These are phyloP conservation scores for Vicugna pacos DNA, from an alignment of 2,113 vertebrate species.

Conservation along the genomic window DNA sequence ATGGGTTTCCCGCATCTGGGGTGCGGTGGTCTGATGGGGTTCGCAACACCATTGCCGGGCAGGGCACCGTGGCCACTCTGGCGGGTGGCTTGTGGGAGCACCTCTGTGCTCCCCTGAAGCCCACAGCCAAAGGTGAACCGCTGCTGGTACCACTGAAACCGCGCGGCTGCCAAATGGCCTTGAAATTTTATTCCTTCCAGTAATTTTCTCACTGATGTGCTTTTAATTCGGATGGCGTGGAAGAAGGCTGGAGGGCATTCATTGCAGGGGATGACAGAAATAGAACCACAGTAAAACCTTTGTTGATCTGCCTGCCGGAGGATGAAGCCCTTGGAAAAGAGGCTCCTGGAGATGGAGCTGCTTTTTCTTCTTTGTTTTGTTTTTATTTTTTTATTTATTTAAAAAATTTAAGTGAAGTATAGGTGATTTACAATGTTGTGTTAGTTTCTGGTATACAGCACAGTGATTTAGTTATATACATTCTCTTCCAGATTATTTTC, in stretches of 20 bases:
- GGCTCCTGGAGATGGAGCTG: too few species aligned
- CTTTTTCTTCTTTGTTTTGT: too few species aligned
- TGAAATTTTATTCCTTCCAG: constrained; percentile 53
- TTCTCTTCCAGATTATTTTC: too few species aligned
- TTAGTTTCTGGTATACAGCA: too few species aligned
- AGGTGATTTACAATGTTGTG: too few species aligned
- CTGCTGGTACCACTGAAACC: neutral
- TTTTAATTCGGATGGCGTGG: constrained; percentile 53
- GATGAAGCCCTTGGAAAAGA: neutral
- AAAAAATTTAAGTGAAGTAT: too few species aligned
- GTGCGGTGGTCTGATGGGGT: neutral
- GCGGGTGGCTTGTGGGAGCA: neutral
- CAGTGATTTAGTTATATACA: too few species aligned
- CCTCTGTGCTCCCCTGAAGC: too few species aligned
- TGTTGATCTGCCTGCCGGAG: neutral
- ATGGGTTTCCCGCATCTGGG: neutral
- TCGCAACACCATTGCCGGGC: neutral
- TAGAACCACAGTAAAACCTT: neutral
- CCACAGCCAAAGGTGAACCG: neutral
- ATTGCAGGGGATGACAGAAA: neutral
- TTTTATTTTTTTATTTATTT: too few species aligned
- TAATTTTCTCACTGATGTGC: constrained; percentile 40
- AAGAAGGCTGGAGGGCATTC: constrained; percentile 31
- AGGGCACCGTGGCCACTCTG: neutral
- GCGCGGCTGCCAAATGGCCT: constrained; percentile 24